Conservation (phyloP, 2,888 invertebrate genomes). For the Diarsia rubi region DNA sequence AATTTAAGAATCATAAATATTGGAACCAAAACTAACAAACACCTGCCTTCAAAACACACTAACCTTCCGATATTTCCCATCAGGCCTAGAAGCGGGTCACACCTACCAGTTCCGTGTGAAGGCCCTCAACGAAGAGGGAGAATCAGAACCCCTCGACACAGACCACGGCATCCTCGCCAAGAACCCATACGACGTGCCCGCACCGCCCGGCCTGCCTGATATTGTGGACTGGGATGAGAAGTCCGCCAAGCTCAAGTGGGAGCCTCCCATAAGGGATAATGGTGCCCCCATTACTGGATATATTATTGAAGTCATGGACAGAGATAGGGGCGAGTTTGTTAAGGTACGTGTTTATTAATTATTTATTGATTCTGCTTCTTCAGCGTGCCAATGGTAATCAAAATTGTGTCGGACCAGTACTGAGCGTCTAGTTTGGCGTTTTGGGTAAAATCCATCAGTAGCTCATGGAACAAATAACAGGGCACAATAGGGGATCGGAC, state of each 20-base stretch:
- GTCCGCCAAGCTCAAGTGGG: constrained; percentile 97
- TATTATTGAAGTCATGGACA: constrained; percentile 97
- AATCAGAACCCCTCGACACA: constrained; percentile 98
- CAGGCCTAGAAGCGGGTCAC: constrained; percentile 97
- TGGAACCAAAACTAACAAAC: neutral
- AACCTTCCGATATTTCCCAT: constrained; percentile 11
- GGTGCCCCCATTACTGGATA: constrained; percentile 98
- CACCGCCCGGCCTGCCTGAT: constrained; percentile 97
- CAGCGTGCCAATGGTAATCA: no score
- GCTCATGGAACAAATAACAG: no score
- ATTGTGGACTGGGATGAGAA: constrained; percentile 97
- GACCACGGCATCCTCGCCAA: constrained; percentile 97
- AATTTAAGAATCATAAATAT: neutral
- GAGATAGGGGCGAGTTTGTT: constrained; percentile 95
- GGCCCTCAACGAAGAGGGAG: constrained; percentile 99
- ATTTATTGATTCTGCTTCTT: neutral
- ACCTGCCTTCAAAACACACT: neutral
- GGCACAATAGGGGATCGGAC: no score
- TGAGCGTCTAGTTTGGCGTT: no score
- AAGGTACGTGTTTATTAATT: constrained; percentile 86
- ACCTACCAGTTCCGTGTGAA: constrained; percentile 99
- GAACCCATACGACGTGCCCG: constrained; percentile 98
- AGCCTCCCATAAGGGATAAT: constrained; percentile 96
- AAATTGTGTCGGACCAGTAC: no score
- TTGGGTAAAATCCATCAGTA: no score